Conservation (phyloP, 2,797 vertebrate genomes). For the Phylloscopus collybita region DNA sequence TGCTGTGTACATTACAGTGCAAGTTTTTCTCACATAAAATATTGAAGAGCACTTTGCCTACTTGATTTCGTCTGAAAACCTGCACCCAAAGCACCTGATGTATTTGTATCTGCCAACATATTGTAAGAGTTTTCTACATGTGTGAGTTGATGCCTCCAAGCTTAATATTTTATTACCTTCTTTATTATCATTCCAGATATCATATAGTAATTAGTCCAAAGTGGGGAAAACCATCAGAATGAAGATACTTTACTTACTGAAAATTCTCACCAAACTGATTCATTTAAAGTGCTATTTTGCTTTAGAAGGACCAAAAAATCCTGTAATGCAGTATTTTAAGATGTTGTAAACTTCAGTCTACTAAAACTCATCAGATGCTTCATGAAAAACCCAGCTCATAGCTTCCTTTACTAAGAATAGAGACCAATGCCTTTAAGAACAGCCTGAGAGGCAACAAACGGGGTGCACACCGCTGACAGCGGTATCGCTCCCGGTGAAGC, state of each 20-base stretch:
- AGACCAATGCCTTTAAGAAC: neutral
- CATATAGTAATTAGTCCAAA: neutral
- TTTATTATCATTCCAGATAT: neutral
- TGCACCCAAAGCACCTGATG: neutral
- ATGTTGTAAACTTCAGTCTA: conserved; percentile 14
- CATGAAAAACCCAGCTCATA: neutral
- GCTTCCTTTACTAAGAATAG: neutral
- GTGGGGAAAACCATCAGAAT: neutral
- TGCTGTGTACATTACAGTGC: neutral
- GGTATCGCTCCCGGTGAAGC: neutral
- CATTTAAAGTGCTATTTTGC: neutral
- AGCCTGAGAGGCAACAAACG: neutral
- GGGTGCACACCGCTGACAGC: neutral
- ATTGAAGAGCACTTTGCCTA: neutral
- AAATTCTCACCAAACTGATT: neutral
- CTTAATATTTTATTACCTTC: neutral
- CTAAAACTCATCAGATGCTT: neutral
- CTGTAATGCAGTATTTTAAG: neutral
- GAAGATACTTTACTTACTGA: neutral
- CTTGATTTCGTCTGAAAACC: neutral
- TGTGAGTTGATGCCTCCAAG: neutral
- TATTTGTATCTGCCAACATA: neutral
- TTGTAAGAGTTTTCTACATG: neutral
- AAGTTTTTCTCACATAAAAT: neutral
- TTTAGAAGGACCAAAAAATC: neutral